Base-by-base conservation (phyloP, 2,113 vertebrate species). In the Triplophysa tibetana region DNA sequence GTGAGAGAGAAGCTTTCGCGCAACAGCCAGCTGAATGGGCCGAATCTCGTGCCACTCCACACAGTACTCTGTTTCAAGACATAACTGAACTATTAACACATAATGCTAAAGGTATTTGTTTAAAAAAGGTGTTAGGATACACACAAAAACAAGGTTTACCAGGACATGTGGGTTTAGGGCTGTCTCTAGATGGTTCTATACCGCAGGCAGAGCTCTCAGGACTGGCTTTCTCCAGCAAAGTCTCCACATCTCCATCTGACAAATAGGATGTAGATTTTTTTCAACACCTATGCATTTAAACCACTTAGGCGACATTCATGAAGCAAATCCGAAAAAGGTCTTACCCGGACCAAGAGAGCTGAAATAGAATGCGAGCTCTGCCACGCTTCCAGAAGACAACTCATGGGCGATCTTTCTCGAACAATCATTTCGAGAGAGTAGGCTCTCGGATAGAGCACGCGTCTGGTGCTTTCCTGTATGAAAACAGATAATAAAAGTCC, bases 1-100 rank as follows among this genome's bases (percentile, higher is more conserved):
- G 0, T 99, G 97, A 38, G 98, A 99, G 54, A 99, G 92, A 67
- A 99, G 91, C 88, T 99, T 99, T 88, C 98, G 95, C 8, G 98
- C 98, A 86, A 98, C 96, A 0, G 96, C 96, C 70, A 99, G 89
- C 91, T 99, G 98, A 87, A 97, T 94, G 16, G 98, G 96, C 66
- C 94, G 94, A n/a, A 96, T 88, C 56, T 93, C 90, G 26, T 90
- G 93, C 56, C 93, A 93, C 73, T 96, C 93, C 65, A 91, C 83
- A 0, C 78, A 85, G 74, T 89, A 93, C 82, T 92, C 93, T 94
- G 69, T 61, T 0, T 2, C 54, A 9, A 70, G 29, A 24, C 2
- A 6, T 1, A 3, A 23, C 41, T 45, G 19, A 29, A 56, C n/a
- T 38, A 61, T 72, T 21, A 21, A 43, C 33, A 12, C 14, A 12